Percentiles rank a stretch among this genome's conserved stretches.
These are phyloP conservation scores for Artibeus jamaicensis DNA, from an alignment of 2,797 vertebrate species.

Conservation along the genomic window DNA sequence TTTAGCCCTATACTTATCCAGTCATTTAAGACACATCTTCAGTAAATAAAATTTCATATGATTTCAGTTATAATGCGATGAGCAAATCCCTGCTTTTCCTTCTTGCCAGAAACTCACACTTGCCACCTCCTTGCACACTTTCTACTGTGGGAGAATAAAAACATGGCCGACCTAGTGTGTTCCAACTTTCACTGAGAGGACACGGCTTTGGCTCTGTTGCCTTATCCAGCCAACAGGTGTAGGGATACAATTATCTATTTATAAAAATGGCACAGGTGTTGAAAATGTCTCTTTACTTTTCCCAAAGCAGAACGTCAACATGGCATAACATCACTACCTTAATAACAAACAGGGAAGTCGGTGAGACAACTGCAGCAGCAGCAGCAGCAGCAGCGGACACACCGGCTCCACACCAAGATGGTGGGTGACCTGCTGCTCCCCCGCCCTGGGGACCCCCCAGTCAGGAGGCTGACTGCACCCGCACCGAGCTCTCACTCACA, in stretches of 20 bases:
- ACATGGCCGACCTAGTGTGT: background rate
- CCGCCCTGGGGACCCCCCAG: background rate
- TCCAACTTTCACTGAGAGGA: constrained; percentile 34
- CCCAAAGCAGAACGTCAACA: background rate
- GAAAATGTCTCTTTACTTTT: constrained; percentile 6
- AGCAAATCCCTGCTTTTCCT: too few relatives aligned
- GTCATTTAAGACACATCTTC: too few relatives aligned
- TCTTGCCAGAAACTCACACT: too few relatives aligned
- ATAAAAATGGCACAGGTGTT: constrained; percentile 23
- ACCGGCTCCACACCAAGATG: background rate
- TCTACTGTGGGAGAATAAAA: background rate
- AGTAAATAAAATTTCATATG: too few relatives aligned
- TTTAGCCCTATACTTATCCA: too few relatives aligned
- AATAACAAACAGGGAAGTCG: background rate
- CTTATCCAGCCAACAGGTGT: background rate
- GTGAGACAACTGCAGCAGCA: background rate
- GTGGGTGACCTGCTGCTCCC: background rate
- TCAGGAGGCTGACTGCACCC: background rate
- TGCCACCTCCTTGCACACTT: background rate
- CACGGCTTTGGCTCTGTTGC: background rate
- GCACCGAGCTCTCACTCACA: background rate
- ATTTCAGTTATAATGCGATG: too few relatives aligned
- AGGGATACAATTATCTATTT: background rate
- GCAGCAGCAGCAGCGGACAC: background rate
- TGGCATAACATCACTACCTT: background rate